Conservation (phyloP, 2,888 invertebrate species). For the Drosophila tanythrix region DNA sequence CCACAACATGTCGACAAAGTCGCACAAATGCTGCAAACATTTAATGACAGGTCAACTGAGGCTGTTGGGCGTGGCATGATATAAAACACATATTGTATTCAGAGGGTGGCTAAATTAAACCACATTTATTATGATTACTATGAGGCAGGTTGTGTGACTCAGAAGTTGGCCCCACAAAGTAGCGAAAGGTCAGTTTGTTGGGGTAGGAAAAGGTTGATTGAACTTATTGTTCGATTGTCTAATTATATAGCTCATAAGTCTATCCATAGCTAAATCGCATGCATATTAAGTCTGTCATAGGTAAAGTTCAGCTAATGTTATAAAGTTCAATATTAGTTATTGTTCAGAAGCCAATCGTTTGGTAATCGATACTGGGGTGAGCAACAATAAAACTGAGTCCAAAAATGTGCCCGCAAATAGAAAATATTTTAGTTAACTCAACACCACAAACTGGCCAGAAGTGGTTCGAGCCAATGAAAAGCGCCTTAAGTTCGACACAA, state of each 20-base stretch:
- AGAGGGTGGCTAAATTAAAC: slow-evolving; percentile 18
- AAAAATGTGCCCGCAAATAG: slow-evolving; percentile 5
- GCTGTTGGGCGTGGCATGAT: not conserved
- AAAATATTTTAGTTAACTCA: not conserved
- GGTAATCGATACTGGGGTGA: not conserved
- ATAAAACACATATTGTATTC: slow-evolving; percentile 12
- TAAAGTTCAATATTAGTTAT: no score
- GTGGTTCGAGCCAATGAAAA: not conserved
- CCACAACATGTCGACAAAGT: not conserved
- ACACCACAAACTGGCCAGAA: not conserved
- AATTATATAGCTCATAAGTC: not conserved
- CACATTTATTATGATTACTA: slow-evolving; percentile 31
- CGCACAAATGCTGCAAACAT: not conserved
- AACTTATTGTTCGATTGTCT: not conserved
- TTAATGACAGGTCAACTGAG: slow-evolving; percentile 8
- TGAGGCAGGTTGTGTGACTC: no score
- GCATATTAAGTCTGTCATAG: not conserved
- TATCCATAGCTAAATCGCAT: slow-evolving; percentile 6
- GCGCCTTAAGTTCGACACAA: slow-evolving; percentile 3
- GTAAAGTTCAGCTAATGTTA: not conserved
- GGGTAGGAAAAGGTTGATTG: not conserved
- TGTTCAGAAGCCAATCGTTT: not conserved
- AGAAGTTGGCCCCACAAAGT: not conserved
- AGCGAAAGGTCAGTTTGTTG: not conserved
- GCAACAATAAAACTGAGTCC: not conserved